phyloP scores from a whole-genome alignment of 1,140 invertebrate species.

The Drosophila rufa region DNA sequence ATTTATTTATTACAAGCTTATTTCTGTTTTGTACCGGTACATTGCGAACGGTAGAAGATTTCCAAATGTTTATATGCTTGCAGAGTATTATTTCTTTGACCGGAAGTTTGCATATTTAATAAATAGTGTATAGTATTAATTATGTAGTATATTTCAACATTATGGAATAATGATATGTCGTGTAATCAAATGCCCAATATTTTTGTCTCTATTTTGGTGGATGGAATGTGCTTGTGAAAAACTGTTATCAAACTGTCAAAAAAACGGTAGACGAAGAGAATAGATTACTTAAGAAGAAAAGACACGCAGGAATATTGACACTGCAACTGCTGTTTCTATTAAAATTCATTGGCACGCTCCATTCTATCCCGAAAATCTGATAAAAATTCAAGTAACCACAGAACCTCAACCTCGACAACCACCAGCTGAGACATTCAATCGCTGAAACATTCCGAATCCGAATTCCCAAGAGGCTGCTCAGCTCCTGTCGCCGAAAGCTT shows the following conservation, averaged over 20 bases:
- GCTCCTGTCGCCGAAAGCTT: slow-evolving; percentile 55
- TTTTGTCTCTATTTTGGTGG: no score
- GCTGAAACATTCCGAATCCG: slow-evolving; percentile 25
- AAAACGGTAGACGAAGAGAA: slow-evolving; percentile 30
- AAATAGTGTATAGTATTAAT: no score
- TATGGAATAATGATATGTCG: no score
- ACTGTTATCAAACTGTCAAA: slow-evolving; percentile 33
- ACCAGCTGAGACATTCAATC: slow-evolving; percentile 28
- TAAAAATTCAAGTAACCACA: slow-evolving; percentile 33
- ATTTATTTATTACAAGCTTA: no score
- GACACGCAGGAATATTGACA: slow-evolving; percentile 29
- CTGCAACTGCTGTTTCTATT: slow-evolving; percentile 58
- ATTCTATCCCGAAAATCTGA: slow-evolving; percentile 42
- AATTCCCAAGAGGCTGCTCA: slow-evolving; percentile 62
- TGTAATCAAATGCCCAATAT: no score
- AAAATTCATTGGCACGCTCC: slow-evolving; percentile 68
- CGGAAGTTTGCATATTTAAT: no score
- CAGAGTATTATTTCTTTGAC: no score
- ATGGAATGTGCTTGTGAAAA: no score
- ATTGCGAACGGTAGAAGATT: no score
- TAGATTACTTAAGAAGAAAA: slow-evolving; percentile 12
- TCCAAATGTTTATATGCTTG: no score
- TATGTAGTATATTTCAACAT: no score
- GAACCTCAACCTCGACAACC: slow-evolving; percentile 20
- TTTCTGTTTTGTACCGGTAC: no score